Conservation (phyloP, 2,888 invertebrate genomes). For the Uropetala carovei region DNA sequence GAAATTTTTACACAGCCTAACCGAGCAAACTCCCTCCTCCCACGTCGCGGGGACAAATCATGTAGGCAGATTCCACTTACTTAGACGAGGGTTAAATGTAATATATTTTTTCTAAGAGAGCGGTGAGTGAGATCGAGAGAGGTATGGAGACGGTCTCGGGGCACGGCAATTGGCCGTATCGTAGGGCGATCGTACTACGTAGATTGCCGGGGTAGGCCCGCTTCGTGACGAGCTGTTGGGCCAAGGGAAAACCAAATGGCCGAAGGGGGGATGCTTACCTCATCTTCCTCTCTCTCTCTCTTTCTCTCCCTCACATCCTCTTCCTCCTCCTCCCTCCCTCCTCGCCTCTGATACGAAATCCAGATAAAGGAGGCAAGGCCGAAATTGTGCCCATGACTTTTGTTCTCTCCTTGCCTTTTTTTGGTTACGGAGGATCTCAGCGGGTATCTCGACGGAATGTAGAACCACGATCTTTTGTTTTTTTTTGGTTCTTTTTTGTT, state of each 20-base stretch:
- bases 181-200: not conserved
- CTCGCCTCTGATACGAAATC: slow-evolving; percentile 47
- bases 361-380: slow-evolving; percentile 42
- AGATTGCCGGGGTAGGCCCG: not conserved
- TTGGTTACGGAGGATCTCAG: not conserved
- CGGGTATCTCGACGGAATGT: not conserved
- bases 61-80: too few relatives aligned
- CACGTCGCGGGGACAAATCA: too few relatives aligned
- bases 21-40: too few relatives aligned
- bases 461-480: not conserved
- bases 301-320: not conserved
- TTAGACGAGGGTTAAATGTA: too few relatives aligned
- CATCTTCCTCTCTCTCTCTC: not conserved
- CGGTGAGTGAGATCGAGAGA: not conserved
- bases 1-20: too few relatives aligned
- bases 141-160: not conserved
- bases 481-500: not conserved
- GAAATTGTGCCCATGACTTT: slow-evolving; percentile 44
- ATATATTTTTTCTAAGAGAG: not conserved
- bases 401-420: not conserved
- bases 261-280: slow-evolving; percentile 48
- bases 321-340: slow-evolving; percentile 1
- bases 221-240: not conserved
- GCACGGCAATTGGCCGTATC: not conserved
- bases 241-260: not conserved